Conservation (phyloP, 2,888 invertebrate species). For the Heliconius charithonia region DNA sequence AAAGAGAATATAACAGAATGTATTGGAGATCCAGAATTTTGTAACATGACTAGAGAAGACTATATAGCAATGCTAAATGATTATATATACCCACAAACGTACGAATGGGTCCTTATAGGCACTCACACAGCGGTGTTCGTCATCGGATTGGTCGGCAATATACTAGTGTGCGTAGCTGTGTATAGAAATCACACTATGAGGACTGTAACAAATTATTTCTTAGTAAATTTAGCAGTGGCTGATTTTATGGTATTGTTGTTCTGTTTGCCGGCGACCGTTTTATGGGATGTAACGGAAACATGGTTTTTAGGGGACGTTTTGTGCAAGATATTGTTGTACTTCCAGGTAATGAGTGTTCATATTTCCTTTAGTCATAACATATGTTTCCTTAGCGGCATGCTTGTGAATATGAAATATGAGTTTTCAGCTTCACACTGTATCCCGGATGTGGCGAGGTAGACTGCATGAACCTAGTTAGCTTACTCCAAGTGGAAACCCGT, state of each 20-base stretch:
- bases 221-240: constrained; percentile 93
- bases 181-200: constrained; percentile 94
- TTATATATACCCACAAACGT: constrained; percentile 87
- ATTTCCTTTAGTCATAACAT: not conserved
- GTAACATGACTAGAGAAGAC: constrained; percentile 82
- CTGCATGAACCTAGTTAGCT: too few relatives aligned
- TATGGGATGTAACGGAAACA: constrained; percentile 96
- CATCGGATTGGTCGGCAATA: constrained; percentile 92
- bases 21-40: constrained; percentile 71
- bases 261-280: constrained; percentile 93
- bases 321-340: constrained; percentile 94
- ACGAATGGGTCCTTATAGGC: constrained; percentile 91
- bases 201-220: constrained; percentile 96
- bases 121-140: constrained; percentile 90
- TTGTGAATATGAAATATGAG: not conserved
- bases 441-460: too few relatives aligned
- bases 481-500: too few relatives aligned
- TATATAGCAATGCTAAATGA: constrained; percentile 84
- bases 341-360: constrained; percentile 88
- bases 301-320: constrained; percentile 94
- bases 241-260: constrained; percentile 95
- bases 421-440: too few relatives aligned
- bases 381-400: not conserved
- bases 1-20: constrained; percentile 59
- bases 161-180: constrained; percentile 93